Evolutionary conservation across 2,888 invertebrate species (phyloP), one percentile per base, ranked within the genome.

Genomic region (Drosophila mimica): DNA sequence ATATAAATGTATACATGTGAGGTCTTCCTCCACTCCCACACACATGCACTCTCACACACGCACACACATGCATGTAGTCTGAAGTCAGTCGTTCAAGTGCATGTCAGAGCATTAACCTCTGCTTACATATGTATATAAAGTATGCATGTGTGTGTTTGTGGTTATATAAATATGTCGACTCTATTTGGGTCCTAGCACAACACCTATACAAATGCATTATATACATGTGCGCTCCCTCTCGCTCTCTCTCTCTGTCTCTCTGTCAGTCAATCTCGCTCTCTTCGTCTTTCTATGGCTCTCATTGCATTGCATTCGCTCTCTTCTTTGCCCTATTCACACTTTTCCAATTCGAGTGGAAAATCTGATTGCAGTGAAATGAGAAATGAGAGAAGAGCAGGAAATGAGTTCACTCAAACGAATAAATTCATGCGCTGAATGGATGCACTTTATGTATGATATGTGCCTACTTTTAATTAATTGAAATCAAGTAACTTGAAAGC

Each of bases 61-160:
- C 36, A 15, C 33, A 11, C 28, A 17, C 36, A 57, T 28, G 60
- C 66, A 68, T 58, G 57, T 53, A 64, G 67, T 56, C 79, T 79
- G 82, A 74, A 88, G 89, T 91, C 86, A 91, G 91, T 92, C 91
- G 91, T 91, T 91, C 91, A 91, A 91, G 91, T 91, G 91, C 91
- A 91, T 85, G 85, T 81, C 86, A 90, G 92, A 89, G 90, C 91
- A 73, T 91, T 91, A 84, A 91, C 91, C 91, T 81, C 83, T 80
- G 62, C 48, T 65, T 58, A 40, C 61, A 28, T 46, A 69, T 36
- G 61, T 31, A 51, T 34, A 13, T 36, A 63, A 36, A 52, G 30
- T 53, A 8, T 38, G n/a, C 38, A 5, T 40, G 28, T 36, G 6
- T 58, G 8, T 64, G 65, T 30, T 34, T 63, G 52, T 66, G 43